Base-by-base conservation (phyloP, 2,113 vertebrate genomes). In the Casuarius casuarius region DNA sequence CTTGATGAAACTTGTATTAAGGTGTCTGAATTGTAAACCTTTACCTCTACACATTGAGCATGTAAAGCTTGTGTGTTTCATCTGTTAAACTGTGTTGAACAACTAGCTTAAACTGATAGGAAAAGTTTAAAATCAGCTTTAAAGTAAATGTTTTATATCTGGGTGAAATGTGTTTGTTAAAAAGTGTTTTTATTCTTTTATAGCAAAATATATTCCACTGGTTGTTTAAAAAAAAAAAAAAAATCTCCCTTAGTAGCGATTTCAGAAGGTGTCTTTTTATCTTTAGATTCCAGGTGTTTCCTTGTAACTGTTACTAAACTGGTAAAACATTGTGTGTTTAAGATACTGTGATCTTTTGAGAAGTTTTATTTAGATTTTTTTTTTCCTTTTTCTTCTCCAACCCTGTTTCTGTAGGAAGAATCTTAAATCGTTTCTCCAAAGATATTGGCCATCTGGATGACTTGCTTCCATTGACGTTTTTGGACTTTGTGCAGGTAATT, bases 351-450 rank as follows among this genome's bases (percentile, higher is more conserved):
- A 72, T 97, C 92, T 94, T 85, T 94, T 79, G 38, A 48, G 33
- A 70, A 89, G 58, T 94, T 79, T 42, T 23, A 75, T 75, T 87
- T 71, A 76, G 14, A 20, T 38, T 42, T 90, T 89, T 83, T 80
- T 72, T 38, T 8, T 8, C 38, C 38, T 38, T 97, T 96, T 97
- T 87, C 83, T 84, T 90, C 66, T 97, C 80, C 26, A 87, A 92
- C 94, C 44, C 58, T 96, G 10, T 98, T 95, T 91, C 95, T 96
- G 2, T 94, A 99, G 99, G 99, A 97, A 98, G 99, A 97, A 99
- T 99, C 98, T 98, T 99, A 96, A 99, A 99, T 97, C 98, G 99
- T 96, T 99, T 99, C 97, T 99, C 99, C 89, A 99, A 99, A 98
- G 99, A 99, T 98, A 98, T 99, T 77, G 99, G 99, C 94, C 99